Evolutionary conservation across 2,113 vertebrate genomes (phyloP).

Genomic region (Mixornis gularis): DNA sequence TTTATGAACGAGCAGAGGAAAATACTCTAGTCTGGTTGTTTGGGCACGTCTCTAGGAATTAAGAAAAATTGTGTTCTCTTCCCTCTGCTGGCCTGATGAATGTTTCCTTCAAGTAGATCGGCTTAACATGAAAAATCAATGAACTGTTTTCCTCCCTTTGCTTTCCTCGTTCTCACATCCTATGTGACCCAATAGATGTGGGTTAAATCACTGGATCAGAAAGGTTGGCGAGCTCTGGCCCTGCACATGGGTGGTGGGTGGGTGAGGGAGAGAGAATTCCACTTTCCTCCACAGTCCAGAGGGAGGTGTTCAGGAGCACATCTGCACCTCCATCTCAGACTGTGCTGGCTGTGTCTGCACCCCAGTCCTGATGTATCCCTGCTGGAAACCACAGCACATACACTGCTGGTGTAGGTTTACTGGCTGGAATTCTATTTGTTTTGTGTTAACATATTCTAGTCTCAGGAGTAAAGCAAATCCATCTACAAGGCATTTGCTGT

Average conservation of each 20-base stretch:
- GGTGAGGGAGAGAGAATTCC: neutral
- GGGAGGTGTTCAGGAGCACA: neutral
- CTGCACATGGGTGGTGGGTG: neutral
- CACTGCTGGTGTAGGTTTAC: neutral
- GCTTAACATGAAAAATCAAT: neutral
- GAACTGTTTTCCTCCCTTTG: neutral
- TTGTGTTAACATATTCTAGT: neutral
- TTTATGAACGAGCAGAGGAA: neutral
- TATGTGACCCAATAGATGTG: neutral
- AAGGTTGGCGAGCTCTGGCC: neutral
- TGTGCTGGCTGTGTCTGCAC: neutral
- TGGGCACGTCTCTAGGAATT: neutral
- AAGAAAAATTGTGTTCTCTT: neutral
- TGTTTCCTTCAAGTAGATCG: neutral
- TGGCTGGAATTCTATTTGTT: neutral
- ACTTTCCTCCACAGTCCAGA: neutral
- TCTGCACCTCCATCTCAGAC: fast-evolving
- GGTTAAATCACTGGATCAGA: neutral
- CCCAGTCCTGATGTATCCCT: neutral
- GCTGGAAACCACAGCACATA: neutral
- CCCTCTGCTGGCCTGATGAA: neutral
- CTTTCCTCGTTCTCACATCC: neutral
- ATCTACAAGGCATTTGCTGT: neutral
- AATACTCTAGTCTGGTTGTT: neutral
- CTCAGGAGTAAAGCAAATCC: neutral